Conservation (phyloP, 2,888 invertebrate species). For the Marronus borbonicus region DNA sequence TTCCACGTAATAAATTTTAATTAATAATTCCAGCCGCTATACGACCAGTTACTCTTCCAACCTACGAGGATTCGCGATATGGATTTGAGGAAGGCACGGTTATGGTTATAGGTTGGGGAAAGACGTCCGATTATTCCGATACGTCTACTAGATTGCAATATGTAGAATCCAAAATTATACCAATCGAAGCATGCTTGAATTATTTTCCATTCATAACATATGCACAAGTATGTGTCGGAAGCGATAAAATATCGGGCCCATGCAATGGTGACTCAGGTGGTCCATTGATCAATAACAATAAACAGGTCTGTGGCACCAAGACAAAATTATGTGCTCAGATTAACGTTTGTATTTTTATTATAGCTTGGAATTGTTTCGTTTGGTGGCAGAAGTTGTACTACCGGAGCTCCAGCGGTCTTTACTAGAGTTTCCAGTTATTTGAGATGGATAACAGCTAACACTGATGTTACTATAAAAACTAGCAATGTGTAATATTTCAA, state of each 20-base stretch:
- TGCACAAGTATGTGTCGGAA: constrained; percentile 43
- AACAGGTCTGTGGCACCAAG: constrained; percentile 29
- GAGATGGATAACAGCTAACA: constrained; percentile 42
- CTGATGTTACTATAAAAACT: constrained; percentile 19
- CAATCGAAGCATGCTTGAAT: constrained; percentile 31
- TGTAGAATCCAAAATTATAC: constrained; percentile 33
- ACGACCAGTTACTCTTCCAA: constrained; percentile 43
- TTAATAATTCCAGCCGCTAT: constrained; percentile 28
- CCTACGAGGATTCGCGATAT: constrained; percentile 31
- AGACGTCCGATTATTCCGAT: constrained; percentile 47
- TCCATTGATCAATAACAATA: constrained; percentile 38
- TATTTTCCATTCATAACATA: constrained; percentile 30
- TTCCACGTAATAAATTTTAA: no score
- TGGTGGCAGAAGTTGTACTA: constrained; percentile 42
- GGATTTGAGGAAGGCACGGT: constrained; percentile 40
- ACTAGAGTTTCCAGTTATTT: constrained; percentile 47
- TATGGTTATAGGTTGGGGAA: constrained; percentile 50
- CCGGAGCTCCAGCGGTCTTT: constrained; percentile 45
- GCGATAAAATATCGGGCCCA: constrained; percentile 31
- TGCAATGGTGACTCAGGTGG: constrained; percentile 50
- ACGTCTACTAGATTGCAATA: constrained; percentile 45
- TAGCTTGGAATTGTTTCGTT: constrained; percentile 50
- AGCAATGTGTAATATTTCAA: constrained; percentile 10
- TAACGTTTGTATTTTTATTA: not conserved
- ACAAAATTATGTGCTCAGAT: not conserved